Base-by-base conservation (phyloP, 2,113 vertebrate species). In the Chaetodon auriga region DNA sequence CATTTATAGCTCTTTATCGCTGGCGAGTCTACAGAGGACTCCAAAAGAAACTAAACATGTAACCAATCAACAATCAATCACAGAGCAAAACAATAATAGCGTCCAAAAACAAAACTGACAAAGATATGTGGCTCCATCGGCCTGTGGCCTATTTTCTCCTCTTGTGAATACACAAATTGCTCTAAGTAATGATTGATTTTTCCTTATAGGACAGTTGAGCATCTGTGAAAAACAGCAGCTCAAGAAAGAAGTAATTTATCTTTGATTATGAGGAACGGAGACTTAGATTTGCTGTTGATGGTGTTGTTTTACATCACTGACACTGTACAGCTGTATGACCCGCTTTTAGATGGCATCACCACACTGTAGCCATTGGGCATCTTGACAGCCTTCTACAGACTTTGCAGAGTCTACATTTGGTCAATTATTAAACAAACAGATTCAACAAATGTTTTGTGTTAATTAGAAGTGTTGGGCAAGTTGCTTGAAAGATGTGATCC, bases 1-100 rank as follows among this genome's bases (percentile, higher is more conserved):
- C 38, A 12, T 60, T 71, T 79, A 48, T 15, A 46, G 54, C 35
- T 30, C 41, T 71, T 58, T 46, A 68, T 70, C 45, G 71, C 16
- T 25, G 21, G 7, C 1, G 6, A n/a, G 43, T 68, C 55, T 79
- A 38, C 38, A 43, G 55, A 74, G 6, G 6, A 68, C 63, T 75
- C 36, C n/a, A 23, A 35, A 7, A 21, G n/a, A 19, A 35, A 66
- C 62, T n/a, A 60, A 83, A 66, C 68, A 77, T 43, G 38, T 18
- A 65, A 66, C 2, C 18, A 0, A n/a, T 49, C 25, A 35, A 46
- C 35, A 16, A 68, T 66, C 5, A 66, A 51, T 62, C 46, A 49
- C 16, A 45, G 16, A 60, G 14, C 54, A 46, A 64, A 48, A 66
- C 54, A 54, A 75, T 35, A 35, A 68, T 19, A 8, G 0, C 7